phyloP scores from a whole-genome alignment of 2,888 invertebrate species.

The Scaptomyza cyrtandrae region DNA sequence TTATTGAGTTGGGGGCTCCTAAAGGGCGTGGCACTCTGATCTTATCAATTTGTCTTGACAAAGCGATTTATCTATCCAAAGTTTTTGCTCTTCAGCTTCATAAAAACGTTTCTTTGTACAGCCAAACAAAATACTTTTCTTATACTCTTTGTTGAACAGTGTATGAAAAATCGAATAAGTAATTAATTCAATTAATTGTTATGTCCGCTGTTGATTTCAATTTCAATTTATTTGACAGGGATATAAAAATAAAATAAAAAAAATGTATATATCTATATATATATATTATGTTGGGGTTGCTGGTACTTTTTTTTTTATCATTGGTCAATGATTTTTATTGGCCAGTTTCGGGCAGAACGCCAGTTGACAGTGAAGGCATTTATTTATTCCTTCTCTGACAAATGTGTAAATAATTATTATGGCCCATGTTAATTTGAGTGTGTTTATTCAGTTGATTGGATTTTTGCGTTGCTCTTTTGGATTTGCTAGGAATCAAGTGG shows the following conservation, averaged over 20 bases:
- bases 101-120: no score
- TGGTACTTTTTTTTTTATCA: slow-evolving; percentile 15
- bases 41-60: no score
- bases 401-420: slow-evolving; percentile 28
- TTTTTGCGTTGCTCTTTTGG: slow-evolving; percentile 19
- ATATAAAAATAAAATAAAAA: not conserved
- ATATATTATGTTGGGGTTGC: slow-evolving; percentile 6
- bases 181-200: slow-evolving; percentile 66
- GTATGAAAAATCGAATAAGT: slow-evolving; percentile 30
- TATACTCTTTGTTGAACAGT: not conserved
- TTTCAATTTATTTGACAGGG: slow-evolving; percentile 31
- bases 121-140: no score
- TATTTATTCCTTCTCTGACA: slow-evolving; percentile 1
- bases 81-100: no score
- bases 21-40: no score
- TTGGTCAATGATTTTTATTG: slow-evolving; percentile 36
- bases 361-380: slow-evolving; percentile 16
- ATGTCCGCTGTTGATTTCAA: slow-evolving; percentile 16
- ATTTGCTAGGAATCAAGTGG: not conserved
- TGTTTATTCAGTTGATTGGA: slow-evolving; percentile 44
- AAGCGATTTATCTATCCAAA: no score
- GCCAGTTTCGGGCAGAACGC: slow-evolving; percentile 18
- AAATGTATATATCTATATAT: no score
- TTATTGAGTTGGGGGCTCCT: no score
- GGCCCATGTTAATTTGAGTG: slow-evolving; percentile 30